Evolutionary conservation across 2,888 invertebrate genomes (phyloP).

Genomic region (Tachystola acroxantha): DNA sequence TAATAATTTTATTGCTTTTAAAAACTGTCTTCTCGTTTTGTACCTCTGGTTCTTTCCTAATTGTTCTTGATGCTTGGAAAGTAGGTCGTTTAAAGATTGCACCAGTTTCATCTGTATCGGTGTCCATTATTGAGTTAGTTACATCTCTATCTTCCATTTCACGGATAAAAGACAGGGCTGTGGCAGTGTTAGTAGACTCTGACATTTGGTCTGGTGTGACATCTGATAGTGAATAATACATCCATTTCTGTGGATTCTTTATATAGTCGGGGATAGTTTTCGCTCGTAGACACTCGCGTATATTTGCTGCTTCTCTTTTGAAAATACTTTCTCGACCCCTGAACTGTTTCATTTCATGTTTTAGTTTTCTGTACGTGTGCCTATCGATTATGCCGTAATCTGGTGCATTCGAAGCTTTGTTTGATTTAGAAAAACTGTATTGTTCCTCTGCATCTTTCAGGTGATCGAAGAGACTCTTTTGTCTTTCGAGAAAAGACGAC

Average conservation of each 20-base stretch:
- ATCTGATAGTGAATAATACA: constrained; percentile 87
- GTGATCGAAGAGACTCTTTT: constrained; percentile 83
- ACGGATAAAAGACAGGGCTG: constrained; percentile 86
- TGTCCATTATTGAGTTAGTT: constrained; percentile 33
- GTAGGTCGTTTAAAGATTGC: constrained; percentile 61
- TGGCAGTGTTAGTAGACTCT: constrained; percentile 85
- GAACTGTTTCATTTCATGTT: constrained; percentile 79
- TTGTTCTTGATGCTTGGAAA: constrained; percentile 49
- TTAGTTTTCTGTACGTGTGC: constrained; percentile 52
- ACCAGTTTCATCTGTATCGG: constrained; percentile 37
- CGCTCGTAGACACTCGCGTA: constrained; percentile 73
- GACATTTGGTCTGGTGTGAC: constrained; percentile 87
- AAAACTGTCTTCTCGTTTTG: constrained; percentile 63
- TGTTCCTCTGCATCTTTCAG: constrained; percentile 81
- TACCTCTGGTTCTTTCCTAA: constrained; percentile 32
- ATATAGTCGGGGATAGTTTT: constrained; percentile 69
- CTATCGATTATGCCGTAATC: constrained; percentile 51
- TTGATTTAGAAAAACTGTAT: constrained; percentile 51
- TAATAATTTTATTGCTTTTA: constrained; percentile 83
- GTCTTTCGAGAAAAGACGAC: constrained; percentile 78
- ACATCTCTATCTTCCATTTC: constrained; percentile 79
- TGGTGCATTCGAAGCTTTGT: constrained; percentile 40
- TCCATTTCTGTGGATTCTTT: constrained; percentile 89
- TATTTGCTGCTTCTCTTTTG: constrained; percentile 84
- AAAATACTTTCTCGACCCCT: constrained; percentile 88